Evolutionary conservation across 1,140 invertebrate species (phyloP).

Genomic region (Cyrtorhinus lividipennis): DNA sequence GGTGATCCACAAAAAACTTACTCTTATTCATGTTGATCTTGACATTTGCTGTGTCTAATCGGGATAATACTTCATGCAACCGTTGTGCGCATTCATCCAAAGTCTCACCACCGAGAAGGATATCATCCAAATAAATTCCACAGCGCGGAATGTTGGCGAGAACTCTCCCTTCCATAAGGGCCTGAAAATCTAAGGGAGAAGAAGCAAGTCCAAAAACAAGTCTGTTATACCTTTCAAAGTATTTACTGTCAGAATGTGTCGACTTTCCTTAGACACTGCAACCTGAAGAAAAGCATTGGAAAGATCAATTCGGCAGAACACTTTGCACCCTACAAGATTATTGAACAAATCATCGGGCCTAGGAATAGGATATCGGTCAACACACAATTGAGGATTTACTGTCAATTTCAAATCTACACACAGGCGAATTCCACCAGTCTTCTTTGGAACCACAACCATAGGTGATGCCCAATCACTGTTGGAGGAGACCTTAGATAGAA

Average conservation of each 20-base stretch:
- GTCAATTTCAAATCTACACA: not conserved
- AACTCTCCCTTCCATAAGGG: constrained; percentile 28
- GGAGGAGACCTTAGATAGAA: too few relatives aligned
- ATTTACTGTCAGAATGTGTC: constrained; percentile 8
- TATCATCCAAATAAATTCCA: not conserved
- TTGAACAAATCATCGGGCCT: constrained; percentile 7
- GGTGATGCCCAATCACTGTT: constrained; percentile 11
- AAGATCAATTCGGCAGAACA: constrained; percentile 30
- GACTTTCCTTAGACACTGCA: constrained; percentile 17
- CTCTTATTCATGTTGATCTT: not conserved
- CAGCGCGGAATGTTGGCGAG: constrained; percentile 21
- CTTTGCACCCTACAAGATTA: constrained; percentile 17
- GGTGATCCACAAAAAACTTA: not conserved
- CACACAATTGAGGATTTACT: not conserved
- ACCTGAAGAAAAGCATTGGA: constrained; percentile 31
- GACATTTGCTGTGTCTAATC: constrained; percentile 14
- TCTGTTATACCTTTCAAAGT: not conserved
- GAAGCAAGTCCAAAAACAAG: constrained; percentile 24
- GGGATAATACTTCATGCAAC: constrained; percentile 1
- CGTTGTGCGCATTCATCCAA: not conserved
- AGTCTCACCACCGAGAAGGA: constrained; percentile 2
- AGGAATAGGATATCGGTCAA: constrained; percentile 9
- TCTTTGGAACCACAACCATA: not conserved
- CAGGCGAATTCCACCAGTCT: not conserved
- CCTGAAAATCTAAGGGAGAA: constrained; percentile 28